Evolutionary conservation across 2,888 invertebrate genomes (phyloP).

Genomic region (Volucella zonaria): DNA sequence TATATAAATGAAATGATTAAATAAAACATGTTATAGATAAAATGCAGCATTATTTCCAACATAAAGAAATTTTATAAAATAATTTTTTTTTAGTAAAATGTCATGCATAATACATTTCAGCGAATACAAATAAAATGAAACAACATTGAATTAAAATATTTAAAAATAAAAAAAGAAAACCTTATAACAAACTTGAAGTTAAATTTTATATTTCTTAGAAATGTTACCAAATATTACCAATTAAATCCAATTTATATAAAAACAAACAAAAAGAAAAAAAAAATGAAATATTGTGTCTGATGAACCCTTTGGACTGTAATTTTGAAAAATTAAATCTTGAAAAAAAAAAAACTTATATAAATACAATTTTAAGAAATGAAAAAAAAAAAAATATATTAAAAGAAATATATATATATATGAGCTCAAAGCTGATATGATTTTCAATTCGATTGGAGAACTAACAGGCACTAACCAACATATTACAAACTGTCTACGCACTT

Average conservation of each 20-base stretch:
- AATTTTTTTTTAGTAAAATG: slow-evolving; percentile 47
- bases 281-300: slow-evolving; percentile 52
- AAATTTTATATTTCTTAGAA: slow-evolving; percentile 73
- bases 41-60: slow-evolving; percentile 31
- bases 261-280: slow-evolving; percentile 13
- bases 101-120: slow-evolving; percentile 57
- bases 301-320: slow-evolving; percentile 66
- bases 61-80: slow-evolving; percentile 44
- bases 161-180: slow-evolving; percentile 4
- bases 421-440: background rate
- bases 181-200: slow-evolving; percentile 56
- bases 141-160: slow-evolving; percentile 9
- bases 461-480: too few species aligned
- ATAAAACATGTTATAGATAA: slow-evolving; percentile 44
- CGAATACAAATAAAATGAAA: slow-evolving; percentile 31
- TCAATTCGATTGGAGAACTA: too few species aligned
- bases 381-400: slow-evolving; percentile 20
- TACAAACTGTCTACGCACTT: too few species aligned
- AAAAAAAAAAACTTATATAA: slow-evolving; percentile 30
- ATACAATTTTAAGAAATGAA: slow-evolving; percentile 42
- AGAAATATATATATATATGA: slow-evolving; percentile 41
- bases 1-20: slow-evolving; percentile 33
- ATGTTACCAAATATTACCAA: slow-evolving; percentile 73
- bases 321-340: slow-evolving; percentile 38
- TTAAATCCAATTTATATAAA: slow-evolving; percentile 65